Evolutionary conservation across 2,797 vertebrate species (phyloP), one percentile per base, ranked within the genome.

Genomic region (Oreonectes daqikongensis): DNA sequence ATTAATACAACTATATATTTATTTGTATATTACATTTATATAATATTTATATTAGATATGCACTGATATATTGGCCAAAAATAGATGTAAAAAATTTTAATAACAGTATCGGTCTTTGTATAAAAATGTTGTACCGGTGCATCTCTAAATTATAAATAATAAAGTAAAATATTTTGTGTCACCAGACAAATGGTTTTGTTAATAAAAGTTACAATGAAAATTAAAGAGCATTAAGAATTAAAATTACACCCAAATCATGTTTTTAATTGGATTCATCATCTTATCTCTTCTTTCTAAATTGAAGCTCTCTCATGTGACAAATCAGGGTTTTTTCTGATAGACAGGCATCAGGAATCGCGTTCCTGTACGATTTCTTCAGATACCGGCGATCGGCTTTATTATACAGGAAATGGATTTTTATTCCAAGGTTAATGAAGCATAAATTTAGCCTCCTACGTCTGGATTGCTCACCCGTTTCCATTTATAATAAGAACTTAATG

Each of bases 371-470:
- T 77, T 73, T 61, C 64, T 30, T 64, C 32, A 64, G 80, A 79
- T 68, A 67, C 40, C 70, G 75, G 44, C 60, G 9, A 44, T 68
- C 30, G 40, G 38, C 46, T 55, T 75, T 80, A 72, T 81, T 71
- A 70, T 57, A 40, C 72, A 79, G 81, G 80, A 91, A 88, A 78
- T 76, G 1, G 78, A 81, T 83, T 75, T 78, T 71, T 72, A 78
- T 63, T 81, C 63, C 66, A 53, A 75, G 86, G 86, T 91, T 91
- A 90, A 89, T 88, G 80, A 89, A 89, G 83, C 82, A 60, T 86
- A 82, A 79, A 46, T 86, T 86, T 82, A 79, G 74, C 84, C 86
- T 82, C 87, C 87, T 84, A 81, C 83, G 50, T 84, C 76, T 30
- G 61, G 75, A 84, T 89, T 84, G 83, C 80, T 90, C 84, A 86